These are phyloP conservation scores for Gonatopus flavifemur DNA, from an alignment of 1,140 invertebrate genomes.

Conservation along the genomic window DNA sequence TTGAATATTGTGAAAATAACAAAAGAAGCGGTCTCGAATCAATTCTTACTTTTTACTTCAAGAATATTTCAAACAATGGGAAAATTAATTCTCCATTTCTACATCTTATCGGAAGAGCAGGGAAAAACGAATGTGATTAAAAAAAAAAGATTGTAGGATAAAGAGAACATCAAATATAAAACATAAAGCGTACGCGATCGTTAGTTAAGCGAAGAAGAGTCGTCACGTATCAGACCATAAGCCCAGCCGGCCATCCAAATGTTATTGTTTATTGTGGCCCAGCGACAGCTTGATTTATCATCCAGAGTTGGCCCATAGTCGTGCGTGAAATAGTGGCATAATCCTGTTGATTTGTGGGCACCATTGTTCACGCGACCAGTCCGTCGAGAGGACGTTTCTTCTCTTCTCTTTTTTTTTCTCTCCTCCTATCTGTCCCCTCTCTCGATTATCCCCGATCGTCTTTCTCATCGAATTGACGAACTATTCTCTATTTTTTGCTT, in stretches of 20 bases:
- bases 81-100: no score
- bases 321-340: slow-evolving; percentile 57
- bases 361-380: slow-evolving; percentile 50
- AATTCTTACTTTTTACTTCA: no score
- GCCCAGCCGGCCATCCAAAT: slow-evolving; percentile 42
- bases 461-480: slow-evolving; percentile 15
- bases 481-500: no score
- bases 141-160: no score
- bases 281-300: slow-evolving; percentile 54
- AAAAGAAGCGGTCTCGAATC: no score
- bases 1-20: no score
- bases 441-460: slow-evolving; percentile 29
- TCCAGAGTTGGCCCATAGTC: slow-evolving; percentile 39
- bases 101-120: no score
- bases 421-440: background rate
- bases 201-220: slow-evolving; percentile 41
- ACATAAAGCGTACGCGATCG: no score
- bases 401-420: slow-evolving; percentile 5
- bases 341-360: slow-evolving; percentile 55
- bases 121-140: no score
- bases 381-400: slow-evolving; percentile 34
- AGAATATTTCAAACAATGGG: no score
- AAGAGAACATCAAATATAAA: no score
- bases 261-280: slow-evolving; percentile 52
- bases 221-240: no score